These are phyloP conservation scores for Xiphorhynchus elegans DNA, from an alignment of 2,113 vertebrate genomes.

Conservation along the genomic window DNA sequence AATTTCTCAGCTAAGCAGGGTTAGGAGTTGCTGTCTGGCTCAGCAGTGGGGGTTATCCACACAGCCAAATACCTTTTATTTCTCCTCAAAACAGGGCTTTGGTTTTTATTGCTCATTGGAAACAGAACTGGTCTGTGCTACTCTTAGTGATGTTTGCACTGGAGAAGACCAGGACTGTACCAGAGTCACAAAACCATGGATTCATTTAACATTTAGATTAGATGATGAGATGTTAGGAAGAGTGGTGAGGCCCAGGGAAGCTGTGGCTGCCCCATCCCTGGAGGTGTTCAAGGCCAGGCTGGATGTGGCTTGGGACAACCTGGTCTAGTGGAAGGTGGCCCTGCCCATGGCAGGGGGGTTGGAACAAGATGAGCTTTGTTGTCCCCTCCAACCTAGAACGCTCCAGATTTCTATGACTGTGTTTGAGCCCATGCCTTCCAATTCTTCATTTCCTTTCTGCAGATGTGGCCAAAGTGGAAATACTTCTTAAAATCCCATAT, in stretches of 20 bases:
- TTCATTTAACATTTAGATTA: neutral
- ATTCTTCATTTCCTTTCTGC: neutral
- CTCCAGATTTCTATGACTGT: neutral
- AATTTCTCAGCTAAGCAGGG: neutral
- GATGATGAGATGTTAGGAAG: neutral
- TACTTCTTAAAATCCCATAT: neutral
- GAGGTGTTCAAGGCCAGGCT: neutral
- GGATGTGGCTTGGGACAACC: rapidly evolving
- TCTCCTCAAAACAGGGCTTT: neutral
- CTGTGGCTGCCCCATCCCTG: neutral
- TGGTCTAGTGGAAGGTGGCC: neutral
- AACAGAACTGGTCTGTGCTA: neutral
- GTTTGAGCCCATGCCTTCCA: neutral
- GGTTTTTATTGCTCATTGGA: neutral
- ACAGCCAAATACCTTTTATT: neutral
- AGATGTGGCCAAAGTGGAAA: neutral
- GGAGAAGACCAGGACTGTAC: neutral
- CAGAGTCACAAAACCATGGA: neutral
- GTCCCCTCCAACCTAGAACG: neutral
- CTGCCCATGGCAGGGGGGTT: neutral
- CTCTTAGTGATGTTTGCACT: neutral
- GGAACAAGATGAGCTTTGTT: neutral
- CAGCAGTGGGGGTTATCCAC: neutral
- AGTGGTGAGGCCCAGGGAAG: neutral
- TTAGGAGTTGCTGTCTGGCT: neutral